Evolutionary conservation across 92 coral and sea anemone genomes (phyloP).

Genomic region (Blastomussa wellsi): DNA sequence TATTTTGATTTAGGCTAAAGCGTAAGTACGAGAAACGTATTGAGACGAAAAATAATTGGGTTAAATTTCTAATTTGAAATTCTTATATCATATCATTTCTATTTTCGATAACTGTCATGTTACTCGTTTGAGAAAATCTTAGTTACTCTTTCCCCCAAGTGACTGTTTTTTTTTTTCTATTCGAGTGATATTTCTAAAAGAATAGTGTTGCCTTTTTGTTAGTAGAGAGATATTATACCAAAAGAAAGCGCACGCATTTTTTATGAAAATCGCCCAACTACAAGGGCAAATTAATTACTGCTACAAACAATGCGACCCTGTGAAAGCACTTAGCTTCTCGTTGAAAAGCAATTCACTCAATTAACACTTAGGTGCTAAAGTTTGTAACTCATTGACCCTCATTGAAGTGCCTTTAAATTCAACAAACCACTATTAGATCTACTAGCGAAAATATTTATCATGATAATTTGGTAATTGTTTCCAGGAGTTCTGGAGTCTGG

Average conservation of each 20-base stretch:
- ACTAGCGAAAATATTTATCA: not conserved
- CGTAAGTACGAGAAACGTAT: not conserved
- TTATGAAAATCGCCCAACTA: too few relatives aligned
- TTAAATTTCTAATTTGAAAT: slow-evolving; percentile 24
- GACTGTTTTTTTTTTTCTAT: not conserved
- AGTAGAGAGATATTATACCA: not conserved
- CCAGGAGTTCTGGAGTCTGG: not conserved
- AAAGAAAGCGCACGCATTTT: not conserved
- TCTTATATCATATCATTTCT: slow-evolving; percentile 35
- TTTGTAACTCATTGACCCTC: not conserved
- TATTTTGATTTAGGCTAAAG: not conserved
- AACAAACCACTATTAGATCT: not conserved
- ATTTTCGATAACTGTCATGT: slow-evolving; percentile 9
- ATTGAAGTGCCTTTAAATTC: not conserved
- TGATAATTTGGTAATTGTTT: not conserved
- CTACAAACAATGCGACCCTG: not conserved
- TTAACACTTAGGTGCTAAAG: not conserved
- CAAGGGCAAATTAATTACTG: not conserved
- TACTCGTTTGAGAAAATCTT: slow-evolving; percentile 1
- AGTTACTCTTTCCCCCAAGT: not conserved
- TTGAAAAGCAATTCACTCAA: not conserved
- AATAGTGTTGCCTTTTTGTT: not conserved
- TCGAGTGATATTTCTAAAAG: not conserved
- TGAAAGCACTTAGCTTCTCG: slow-evolving; percentile 13
- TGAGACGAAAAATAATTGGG: not conserved